Evolutionary conservation across 2,113 vertebrate species (phyloP).

Genomic region (Neomonachus schauinslandi): DNA sequence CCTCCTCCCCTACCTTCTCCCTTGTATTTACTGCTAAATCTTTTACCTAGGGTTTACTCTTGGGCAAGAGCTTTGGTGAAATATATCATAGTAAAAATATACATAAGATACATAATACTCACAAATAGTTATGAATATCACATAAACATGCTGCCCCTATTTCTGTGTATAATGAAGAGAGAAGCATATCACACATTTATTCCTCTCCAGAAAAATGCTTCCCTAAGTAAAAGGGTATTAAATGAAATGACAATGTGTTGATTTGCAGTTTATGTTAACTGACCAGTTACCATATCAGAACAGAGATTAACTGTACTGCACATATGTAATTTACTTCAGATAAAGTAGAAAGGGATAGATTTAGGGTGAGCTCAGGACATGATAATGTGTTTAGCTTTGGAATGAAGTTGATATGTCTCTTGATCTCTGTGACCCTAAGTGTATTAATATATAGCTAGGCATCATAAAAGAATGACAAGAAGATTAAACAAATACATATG

Average conservation of each 20-base stretch:
- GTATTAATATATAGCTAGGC: neutral
- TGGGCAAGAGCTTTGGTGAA: constrained; percentile 31
- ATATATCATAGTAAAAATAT: neutral
- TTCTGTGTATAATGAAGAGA: neutral
- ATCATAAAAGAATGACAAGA: constrained; percentile 17
- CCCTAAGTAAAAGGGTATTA: neutral
- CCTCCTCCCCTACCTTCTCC: neutral
- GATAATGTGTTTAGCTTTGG: neutral
- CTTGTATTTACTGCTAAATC: neutral
- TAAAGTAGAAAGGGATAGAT: neutral
- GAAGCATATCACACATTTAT: neutral
- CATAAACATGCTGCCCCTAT: neutral
- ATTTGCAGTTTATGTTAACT: neutral
- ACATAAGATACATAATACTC: neutral
- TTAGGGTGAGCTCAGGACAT: neutral
- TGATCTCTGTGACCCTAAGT: neutral
- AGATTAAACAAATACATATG: constrained; percentile 27
- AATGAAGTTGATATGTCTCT: constrained; percentile 36
- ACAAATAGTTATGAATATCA: neutral
- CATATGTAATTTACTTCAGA: neutral
- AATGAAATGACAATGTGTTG: neutral
- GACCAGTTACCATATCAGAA: neutral
- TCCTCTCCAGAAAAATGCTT: constrained; percentile 4
- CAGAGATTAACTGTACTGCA: neutral
- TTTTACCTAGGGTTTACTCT: neutral